These are phyloP conservation scores for Apistogramma diplotaenia DNA, from an alignment of 2,113 vertebrate species.

Conservation along the genomic window DNA sequence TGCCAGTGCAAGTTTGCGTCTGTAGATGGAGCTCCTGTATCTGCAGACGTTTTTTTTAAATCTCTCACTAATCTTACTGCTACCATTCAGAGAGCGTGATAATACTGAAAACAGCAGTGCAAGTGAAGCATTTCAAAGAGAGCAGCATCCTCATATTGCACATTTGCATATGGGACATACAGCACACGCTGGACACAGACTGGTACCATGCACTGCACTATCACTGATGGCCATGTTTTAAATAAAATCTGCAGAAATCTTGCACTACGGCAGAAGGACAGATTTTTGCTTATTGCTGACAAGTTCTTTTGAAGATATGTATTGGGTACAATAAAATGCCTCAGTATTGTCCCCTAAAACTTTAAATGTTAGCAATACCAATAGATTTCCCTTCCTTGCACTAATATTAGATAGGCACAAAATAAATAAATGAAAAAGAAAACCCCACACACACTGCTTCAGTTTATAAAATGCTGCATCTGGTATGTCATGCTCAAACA, in stretches of 20 bases:
- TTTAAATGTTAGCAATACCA: background rate
- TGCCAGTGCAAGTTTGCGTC: background rate
- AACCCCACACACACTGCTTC: too few species aligned
- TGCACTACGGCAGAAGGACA: background rate
- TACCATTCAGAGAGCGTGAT: background rate
- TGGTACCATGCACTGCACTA: background rate
- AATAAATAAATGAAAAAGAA: too few species aligned
- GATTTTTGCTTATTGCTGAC: background rate
- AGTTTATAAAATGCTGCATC: too few species aligned
- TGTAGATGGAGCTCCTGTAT: constrained; percentile 48
- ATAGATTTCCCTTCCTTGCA: background rate
- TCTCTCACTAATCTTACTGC: background rate
- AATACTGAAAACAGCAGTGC: background rate
- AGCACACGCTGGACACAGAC: background rate
- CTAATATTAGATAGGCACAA: background rate
- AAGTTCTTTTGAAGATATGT: background rate
- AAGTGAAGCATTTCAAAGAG: background rate
- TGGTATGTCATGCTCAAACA: background rate
- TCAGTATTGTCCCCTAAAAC: background rate
- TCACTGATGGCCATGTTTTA: background rate
- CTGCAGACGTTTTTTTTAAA: background rate
- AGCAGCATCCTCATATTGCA: background rate
- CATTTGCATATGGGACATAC: background rate
- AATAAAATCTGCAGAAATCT: background rate
- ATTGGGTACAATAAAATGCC: too few species aligned